Evolutionary conservation across 2,888 invertebrate species (phyloP), one percentile per base, ranked within the genome.

Genomic region (Hemicrepidius hirtus): DNA sequence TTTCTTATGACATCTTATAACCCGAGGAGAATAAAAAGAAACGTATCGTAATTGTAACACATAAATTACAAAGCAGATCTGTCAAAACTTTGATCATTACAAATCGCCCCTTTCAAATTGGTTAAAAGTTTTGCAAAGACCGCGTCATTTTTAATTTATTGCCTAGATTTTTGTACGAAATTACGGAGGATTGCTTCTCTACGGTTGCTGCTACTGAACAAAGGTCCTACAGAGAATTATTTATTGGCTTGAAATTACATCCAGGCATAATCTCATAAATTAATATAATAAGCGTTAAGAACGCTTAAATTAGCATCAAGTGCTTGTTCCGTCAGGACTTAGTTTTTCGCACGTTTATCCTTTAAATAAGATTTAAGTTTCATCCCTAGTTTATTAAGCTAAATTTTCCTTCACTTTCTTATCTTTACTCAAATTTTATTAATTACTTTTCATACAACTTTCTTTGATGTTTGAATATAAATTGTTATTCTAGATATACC

Each of bases 41-140:
- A 63, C 41, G 69, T 57, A 46, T 63, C 41, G 71, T 71, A 76
- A 74, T 76, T 69, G 66, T 68, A 67, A 72, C 71, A 71, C 75
- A 75, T 76, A 76, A 76, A 76, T 76, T 76, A 76, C 70, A 75
- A 72, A 72, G 71, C 64, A 65, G 46, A 76, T 72, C 73, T 75
- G 76, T 74, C 76, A 75, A 71, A 76, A 76, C 68, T 73, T 76
- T 75, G 64, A 68, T 72, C 72, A 68, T 72, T 72, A 72, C 68
- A 72, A 72, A 72, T 72, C 63, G 63, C 68, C 69, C 63, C 40
- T 55, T 63, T 57, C 28, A 68, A 69, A 69, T 64, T 69, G 69
- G 63, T 53, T 64, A 69, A 64, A 69, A 69, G 44, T 69, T 69
- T 63, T 24, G 59, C 16, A 67, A 65, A 53, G 40, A 57, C 24